Evolutionary conservation across 2,888 invertebrate genomes (phyloP), one percentile per base, ranked within the genome.

Genomic region (Hecatera dysodea): DNA sequence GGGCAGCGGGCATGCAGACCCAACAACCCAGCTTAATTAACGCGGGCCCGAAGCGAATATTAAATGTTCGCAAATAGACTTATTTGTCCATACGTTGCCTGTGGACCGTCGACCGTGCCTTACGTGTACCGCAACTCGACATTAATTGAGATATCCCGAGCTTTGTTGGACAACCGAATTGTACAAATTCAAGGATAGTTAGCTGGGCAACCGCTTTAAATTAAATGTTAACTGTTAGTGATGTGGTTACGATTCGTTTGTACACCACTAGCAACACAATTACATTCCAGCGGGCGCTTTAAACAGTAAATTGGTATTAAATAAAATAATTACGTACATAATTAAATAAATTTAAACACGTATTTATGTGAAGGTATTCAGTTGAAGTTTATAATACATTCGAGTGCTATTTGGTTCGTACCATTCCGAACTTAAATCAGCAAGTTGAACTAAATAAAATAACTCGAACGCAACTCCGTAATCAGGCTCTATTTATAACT

Each of bases 1-100:
- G 65, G 73, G 80, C 75, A 75, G 52, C 74, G 63, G 75, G 81
- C 74, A 73, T 83, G 78, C 83, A 75, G 78, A 85, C 87, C 88
- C 88, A 85, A 87, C 89, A 88, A 88, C 89, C 91, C 86, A 82
- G 86, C 87, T 93, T 93, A 94, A 94, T 94, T 94, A 94, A 92
- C 91, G 84, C 89, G 78, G 83, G 87, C 88, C 92, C 91, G 90
- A 89, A 91, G 91, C 92, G 92, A 93, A 93, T 94, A 94, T 93
- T 93, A 94, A 94, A 94, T 93, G 93, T 92, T 91, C 86, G 89
- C 91, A 92, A 93, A 94, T 91, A 93, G 89, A 92, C 89, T 90
- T 94, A 92, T 93, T 94, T 93, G 89, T 89, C 89, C 90, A 91
- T 90, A 86, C 88, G 88, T 86, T 82, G 81, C 77, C 72, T 66